Percentiles rank a stretch among this genome's conserved stretches.
Evolutionary conservation across 2,888 invertebrate genomes (phyloP).

Genomic region (Sylvicola fuscatus): DNA sequence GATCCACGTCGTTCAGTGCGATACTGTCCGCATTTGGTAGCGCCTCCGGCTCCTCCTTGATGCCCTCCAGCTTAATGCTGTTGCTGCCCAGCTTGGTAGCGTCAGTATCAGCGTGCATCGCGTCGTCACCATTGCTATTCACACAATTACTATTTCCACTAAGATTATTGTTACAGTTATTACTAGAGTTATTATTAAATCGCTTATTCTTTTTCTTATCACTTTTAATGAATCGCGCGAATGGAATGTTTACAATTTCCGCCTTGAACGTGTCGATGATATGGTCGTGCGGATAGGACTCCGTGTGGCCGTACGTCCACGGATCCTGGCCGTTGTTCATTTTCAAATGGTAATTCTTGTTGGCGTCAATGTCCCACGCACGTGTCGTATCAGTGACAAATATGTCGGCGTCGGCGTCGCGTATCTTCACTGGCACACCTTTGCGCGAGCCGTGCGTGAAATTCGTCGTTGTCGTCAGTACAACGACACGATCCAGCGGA

Average conservation of each 20-base stretch:
- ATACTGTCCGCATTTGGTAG: too few relatives aligned
- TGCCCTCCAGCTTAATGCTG: not conserved
- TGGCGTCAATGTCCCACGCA: constrained; percentile 52
- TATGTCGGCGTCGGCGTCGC: constrained; percentile 52
- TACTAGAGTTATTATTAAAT: constrained; percentile 3
- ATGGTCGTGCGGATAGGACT: constrained; percentile 34
- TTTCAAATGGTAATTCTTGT: constrained; percentile 29
- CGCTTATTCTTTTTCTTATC: constrained; percentile 15
- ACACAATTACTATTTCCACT: not conserved
- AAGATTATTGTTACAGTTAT: constrained; percentile 1
- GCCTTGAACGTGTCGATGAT: constrained; percentile 72
- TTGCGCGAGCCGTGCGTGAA: constrained; percentile 68
- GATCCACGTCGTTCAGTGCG: constrained; percentile 4
- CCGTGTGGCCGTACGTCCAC: constrained; percentile 42
- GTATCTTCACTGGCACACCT: constrained; percentile 59
- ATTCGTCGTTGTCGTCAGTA: constrained; percentile 49
- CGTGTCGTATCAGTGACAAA: constrained; percentile 61
- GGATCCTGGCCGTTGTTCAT: constrained; percentile 44
- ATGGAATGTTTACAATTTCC: constrained; percentile 59
- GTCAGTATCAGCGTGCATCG: constrained; percentile 11
- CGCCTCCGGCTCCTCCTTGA: too few relatives aligned
- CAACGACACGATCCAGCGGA: constrained; percentile 40
- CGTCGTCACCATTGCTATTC: constrained; percentile 8
- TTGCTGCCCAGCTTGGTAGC: constrained; percentile 8
- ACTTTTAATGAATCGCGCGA: constrained; percentile 42